Percentiles rank a stretch among this genome's conserved stretches.
Conservation (phyloP, 2,113 vertebrate genomes). For the Pitta sordida region DNA sequence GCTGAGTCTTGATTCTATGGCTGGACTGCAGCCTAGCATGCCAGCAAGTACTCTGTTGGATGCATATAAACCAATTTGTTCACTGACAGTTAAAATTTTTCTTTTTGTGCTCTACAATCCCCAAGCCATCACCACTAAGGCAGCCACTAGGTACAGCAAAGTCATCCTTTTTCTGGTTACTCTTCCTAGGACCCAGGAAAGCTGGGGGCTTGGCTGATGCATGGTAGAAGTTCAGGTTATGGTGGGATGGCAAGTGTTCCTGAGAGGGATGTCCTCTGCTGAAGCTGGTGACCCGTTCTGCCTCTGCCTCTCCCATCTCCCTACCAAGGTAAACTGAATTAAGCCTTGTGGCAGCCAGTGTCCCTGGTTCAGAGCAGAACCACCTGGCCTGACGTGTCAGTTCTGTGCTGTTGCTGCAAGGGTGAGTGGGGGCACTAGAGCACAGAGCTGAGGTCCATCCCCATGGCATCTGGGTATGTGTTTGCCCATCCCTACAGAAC, state of each 20-base stretch:
- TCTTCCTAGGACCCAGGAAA: background rate
- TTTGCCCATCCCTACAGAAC: background rate
- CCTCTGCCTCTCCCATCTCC: background rate
- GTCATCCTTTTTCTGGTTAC: background rate
- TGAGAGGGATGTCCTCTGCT: background rate
- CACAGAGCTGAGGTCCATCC: background rate
- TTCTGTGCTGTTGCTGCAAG: background rate
- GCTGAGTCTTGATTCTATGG: background rate
- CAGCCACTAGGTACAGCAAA: background rate
- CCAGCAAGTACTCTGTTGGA: background rate
- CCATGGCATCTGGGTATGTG: background rate
- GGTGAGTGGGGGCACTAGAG: background rate
- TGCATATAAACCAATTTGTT: background rate
- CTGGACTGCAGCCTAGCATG: background rate
- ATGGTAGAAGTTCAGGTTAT: background rate
- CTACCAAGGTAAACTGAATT: background rate
- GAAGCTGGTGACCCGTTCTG: background rate
- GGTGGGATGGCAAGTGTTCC: background rate
- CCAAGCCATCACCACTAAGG: background rate
- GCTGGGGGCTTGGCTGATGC: background rate
- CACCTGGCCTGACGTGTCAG: background rate
- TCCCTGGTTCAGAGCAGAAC: background rate
- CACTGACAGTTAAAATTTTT: background rate
- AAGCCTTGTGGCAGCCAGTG: background rate
- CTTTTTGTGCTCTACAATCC: background rate